Base-by-base conservation (phyloP, 2,113 vertebrate genomes). In the Notiomystis cincta region DNA sequence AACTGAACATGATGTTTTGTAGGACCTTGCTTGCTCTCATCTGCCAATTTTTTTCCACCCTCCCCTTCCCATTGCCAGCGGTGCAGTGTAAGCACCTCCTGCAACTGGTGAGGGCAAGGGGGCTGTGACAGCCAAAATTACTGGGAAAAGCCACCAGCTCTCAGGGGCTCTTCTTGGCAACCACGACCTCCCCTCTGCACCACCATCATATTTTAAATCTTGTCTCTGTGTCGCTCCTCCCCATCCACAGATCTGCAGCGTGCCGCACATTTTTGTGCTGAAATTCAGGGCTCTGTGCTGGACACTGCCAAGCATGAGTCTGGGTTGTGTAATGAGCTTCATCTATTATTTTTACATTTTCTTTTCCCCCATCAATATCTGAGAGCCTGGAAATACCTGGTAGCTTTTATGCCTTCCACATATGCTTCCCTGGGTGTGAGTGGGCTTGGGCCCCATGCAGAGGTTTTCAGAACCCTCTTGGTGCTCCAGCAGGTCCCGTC, bases 1-100 rank as follows among this genome's bases (percentile, higher is more conserved):
- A 92, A 82, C 92, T 95, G 96, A 96, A 96, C 93, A 92, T 97
- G 95, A 88, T 2, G 95, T 96, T 95, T 96, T 18, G 2, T 48
- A 93, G 88, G 80, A 22, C 88, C 82, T 94, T 70, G 71, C 75
- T 51, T 25, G 48, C 27, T 90, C 58, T 66, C 76, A 88, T 90
- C 88, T 86, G 95, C 92, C 95, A 90, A 51, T 61, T 85, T 90
- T 94, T 93, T 90, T 88, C 38, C 53, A 45, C 50, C 12, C 33
- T 48, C 53, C 47, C 13, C 24, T 53, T 53, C 24, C 75, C 31
- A 54, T 47, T 10, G 48, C 61, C 62, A 56, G 47, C 3, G 2
- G 80, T 33, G 51, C 4, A 4, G 62, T 7, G 38, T 38, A 62
- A 62, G 33, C 54, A 38, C 38, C 79, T 86, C 79, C 58, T 53